phyloP scores from a whole-genome alignment of 2,888 invertebrate species.

The Oxyteleia sp. region DNA sequence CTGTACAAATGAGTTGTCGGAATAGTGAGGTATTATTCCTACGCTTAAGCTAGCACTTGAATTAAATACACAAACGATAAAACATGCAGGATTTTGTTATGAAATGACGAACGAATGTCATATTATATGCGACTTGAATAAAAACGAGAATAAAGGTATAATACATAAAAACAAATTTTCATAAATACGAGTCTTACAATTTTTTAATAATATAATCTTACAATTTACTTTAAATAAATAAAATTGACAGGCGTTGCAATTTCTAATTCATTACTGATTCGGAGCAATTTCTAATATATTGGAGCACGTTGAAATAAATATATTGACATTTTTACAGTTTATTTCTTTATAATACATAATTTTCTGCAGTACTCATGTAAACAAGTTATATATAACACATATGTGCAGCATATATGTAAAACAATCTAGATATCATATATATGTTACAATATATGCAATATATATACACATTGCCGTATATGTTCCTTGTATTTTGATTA shows the following conservation, averaged over 20 bases:
- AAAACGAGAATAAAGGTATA: background rate
- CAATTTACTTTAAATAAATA: too few species aligned
- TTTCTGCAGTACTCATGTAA: too few species aligned
- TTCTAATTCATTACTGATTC: too few species aligned
- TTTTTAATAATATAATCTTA: too few species aligned
- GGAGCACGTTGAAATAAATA: background rate
- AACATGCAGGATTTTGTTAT: conserved; percentile 11
- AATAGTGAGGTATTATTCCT: conserved; percentile 21
- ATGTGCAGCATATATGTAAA: too few species aligned
- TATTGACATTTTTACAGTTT: background rate
- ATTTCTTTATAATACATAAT: too few species aligned
- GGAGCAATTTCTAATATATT: background rate
- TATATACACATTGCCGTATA: too few species aligned
- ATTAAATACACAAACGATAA: conserved; percentile 3
- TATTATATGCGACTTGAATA: conserved; percentile 1
- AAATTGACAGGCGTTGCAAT: background rate
- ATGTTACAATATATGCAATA: too few species aligned
- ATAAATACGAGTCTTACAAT: too few species aligned
- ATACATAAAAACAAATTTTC: background rate
- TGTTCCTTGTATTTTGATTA: too few species aligned
- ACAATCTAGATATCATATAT: too few species aligned
- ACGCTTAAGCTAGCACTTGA: background rate
- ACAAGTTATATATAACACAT: too few species aligned
- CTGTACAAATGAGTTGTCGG: conserved; percentile 74
- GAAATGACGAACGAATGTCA: conserved; percentile 33